These are phyloP conservation scores for Drosophila melanosoma DNA, from an alignment of 2,888 invertebrate species.

Conservation along the genomic window DNA sequence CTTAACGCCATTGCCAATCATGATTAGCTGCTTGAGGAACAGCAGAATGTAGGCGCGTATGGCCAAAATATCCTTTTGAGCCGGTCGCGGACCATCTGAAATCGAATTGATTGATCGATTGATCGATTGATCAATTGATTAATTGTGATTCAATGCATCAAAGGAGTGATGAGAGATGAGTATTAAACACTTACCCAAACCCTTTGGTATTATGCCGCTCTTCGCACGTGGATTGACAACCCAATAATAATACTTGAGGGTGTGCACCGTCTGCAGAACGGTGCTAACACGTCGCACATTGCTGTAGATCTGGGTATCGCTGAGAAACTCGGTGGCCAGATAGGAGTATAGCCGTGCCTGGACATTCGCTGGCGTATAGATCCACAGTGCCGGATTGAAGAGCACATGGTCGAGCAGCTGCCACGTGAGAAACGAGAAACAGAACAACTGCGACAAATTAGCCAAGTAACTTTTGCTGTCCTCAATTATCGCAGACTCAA, in stretches of 20 bases:
- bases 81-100: slow-evolving; percentile 96
- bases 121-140: not conserved
- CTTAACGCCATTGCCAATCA: slow-evolving; percentile 98
- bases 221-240: slow-evolving; percentile 97
- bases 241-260: slow-evolving; percentile 99
- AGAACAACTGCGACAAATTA: slow-evolving; percentile 91
- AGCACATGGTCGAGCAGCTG: slow-evolving; percentile 99
- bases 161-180: too few species aligned
- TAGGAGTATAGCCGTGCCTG: slow-evolving; percentile 98
- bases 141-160: not conserved
- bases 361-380: slow-evolving; percentile 98
- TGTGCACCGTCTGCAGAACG: slow-evolving; percentile 98
- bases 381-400: slow-evolving; percentile 99
- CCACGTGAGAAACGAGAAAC: slow-evolving; percentile 95
- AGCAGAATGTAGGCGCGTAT: slow-evolving; percentile 97
- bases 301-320: slow-evolving; percentile 98
- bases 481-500: slow-evolving; percentile 77
- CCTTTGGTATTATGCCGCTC: slow-evolving; percentile 98
- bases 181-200: slow-evolving; percentile 90
- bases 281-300: slow-evolving; percentile 98
- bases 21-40: slow-evolving; percentile 97
- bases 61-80: slow-evolving; percentile 96
- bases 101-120: not conserved
- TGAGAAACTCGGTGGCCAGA: slow-evolving; percentile 99
- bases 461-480: slow-evolving; percentile 86